phyloP scores from a whole-genome alignment of 1,140 invertebrate species.

The Hylaeus anthracinus region DNA sequence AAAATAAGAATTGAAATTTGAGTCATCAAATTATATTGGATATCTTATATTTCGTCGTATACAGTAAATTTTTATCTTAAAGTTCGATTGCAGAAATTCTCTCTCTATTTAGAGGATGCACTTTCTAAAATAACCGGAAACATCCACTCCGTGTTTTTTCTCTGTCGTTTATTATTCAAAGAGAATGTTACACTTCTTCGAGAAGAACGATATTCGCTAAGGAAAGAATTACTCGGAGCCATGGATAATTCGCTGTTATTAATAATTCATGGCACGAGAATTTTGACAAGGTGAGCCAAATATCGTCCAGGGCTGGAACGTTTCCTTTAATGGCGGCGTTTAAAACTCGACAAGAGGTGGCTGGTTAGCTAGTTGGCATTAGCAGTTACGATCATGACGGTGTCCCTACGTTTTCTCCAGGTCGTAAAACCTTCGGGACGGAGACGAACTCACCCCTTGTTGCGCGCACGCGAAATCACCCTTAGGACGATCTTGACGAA shows the following conservation, averaged over 20 bases:
- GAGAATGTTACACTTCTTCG: too few species aligned
- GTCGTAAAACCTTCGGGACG: slow-evolving; percentile 50
- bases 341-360: slow-evolving; percentile 49
- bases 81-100: too few species aligned
- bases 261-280: slow-evolving; percentile 33
- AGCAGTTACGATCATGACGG: slow-evolving; percentile 46
- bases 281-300: slow-evolving; percentile 16
- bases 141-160: too few species aligned
- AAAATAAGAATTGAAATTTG: too few species aligned
- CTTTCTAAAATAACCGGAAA: too few species aligned
- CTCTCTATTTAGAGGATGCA: too few species aligned
- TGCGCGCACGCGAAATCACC: slow-evolving; percentile 6
- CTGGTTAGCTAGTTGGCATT: slow-evolving; percentile 45
- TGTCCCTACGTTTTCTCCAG: slow-evolving; percentile 42
- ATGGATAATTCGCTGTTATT: slow-evolving; percentile 29
- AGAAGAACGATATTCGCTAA: too few species aligned
- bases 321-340: slow-evolving; percentile 53
- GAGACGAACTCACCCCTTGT: not conserved
- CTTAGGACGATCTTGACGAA: slow-evolving; percentile 33
- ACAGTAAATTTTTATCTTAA: too few species aligned
- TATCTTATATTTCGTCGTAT: too few species aligned
- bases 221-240: too few species aligned
- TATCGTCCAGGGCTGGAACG: slow-evolving; percentile 16
- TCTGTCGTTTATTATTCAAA: too few species aligned
- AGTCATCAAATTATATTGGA: too few species aligned